phyloP scores from a whole-genome alignment of 2,888 invertebrate genomes.

The Punctoribates punctum region DNA sequence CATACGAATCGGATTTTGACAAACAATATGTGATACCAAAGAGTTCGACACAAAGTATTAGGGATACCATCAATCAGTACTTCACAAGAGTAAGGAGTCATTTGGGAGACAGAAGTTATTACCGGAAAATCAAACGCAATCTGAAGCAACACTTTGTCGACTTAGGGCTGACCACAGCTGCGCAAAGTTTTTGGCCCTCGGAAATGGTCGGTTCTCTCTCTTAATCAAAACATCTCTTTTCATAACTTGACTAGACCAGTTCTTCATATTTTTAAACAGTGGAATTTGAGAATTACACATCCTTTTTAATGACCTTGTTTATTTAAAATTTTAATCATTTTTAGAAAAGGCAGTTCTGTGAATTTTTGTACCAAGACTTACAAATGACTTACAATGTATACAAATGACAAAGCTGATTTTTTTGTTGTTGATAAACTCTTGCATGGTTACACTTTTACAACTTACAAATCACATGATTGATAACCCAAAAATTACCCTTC shows the following conservation, averaged over 20 bases:
- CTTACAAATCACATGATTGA: too few relatives aligned
- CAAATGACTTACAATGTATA: too few relatives aligned
- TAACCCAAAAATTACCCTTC: too few relatives aligned
- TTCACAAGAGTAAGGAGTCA: slow-evolving; percentile 10
- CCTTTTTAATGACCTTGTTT: too few relatives aligned
- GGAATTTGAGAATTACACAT: too few relatives aligned
- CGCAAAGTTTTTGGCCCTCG: slow-evolving; percentile 33
- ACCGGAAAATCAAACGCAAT: slow-evolving; percentile 23
- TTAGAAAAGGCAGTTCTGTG: too few relatives aligned
- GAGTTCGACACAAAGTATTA: slow-evolving; percentile 9
- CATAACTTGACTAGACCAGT: not conserved
- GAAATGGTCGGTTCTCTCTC: not conserved
- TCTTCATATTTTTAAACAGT: not conserved
- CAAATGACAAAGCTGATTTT: too few relatives aligned
- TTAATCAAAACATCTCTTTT: not conserved
- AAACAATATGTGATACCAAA: slow-evolving; percentile 9
- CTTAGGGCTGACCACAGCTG: slow-evolving; percentile 34
- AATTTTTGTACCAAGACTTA: too few relatives aligned
- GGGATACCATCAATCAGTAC: not conserved
- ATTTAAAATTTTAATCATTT: too few relatives aligned
- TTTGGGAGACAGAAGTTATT: slow-evolving; percentile 12
- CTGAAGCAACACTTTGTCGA: slow-evolving; percentile 19
- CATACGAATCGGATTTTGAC: not conserved
- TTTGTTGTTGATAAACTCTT: too few relatives aligned
- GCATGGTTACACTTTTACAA: too few relatives aligned